phyloP scores from a whole-genome alignment of 2,797 vertebrate species.

The Hippoglossus hippoglossus region DNA sequence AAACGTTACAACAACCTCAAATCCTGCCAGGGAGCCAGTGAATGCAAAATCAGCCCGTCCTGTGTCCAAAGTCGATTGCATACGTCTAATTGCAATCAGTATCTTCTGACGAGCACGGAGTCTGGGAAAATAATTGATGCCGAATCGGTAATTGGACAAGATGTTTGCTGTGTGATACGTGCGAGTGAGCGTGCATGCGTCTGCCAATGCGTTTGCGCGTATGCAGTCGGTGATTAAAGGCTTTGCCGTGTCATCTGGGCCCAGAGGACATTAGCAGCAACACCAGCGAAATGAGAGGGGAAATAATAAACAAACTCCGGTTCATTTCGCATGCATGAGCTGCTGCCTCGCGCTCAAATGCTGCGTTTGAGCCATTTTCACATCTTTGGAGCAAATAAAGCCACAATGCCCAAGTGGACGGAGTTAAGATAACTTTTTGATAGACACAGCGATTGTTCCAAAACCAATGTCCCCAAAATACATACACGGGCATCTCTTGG shows the following conservation, averaged over 20 bases:
- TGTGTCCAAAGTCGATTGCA: slow-evolving; percentile 19
- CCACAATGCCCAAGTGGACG: slow-evolving; percentile 8
- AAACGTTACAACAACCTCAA: slow-evolving; percentile 6
- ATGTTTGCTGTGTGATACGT: slow-evolving; percentile 28
- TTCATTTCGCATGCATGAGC: slow-evolving; percentile 62
- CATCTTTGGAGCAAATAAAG: slow-evolving; percentile 44
- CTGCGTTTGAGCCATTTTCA: slow-evolving; percentile 42
- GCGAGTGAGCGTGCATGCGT: slow-evolving; percentile 5
- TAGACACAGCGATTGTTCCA: not conserved
- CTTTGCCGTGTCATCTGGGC: slow-evolving; percentile 55
- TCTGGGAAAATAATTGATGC: slow-evolving; percentile 51
- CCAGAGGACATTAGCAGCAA: slow-evolving; percentile 56
- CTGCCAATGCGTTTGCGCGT: slow-evolving; percentile 3
- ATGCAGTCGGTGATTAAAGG: slow-evolving; percentile 52
- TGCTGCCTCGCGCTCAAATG: slow-evolving; percentile 25
- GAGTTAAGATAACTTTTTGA: slow-evolving; percentile 20
- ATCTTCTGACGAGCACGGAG: slow-evolving; percentile 16
- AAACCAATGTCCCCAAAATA: not conserved
- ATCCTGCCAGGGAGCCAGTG: not conserved
- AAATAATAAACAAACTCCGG: slow-evolving; percentile 60
- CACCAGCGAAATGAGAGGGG: slow-evolving; percentile 46
- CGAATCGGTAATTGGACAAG: slow-evolving; percentile 49
- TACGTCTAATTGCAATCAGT: not conserved
- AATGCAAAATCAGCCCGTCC: not conserved
- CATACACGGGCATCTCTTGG: too few species aligned